These are phyloP conservation scores for Stichodactyla helianthus DNA, from an alignment of 64 coral and sea anemone species.

Conservation along the genomic window DNA sequence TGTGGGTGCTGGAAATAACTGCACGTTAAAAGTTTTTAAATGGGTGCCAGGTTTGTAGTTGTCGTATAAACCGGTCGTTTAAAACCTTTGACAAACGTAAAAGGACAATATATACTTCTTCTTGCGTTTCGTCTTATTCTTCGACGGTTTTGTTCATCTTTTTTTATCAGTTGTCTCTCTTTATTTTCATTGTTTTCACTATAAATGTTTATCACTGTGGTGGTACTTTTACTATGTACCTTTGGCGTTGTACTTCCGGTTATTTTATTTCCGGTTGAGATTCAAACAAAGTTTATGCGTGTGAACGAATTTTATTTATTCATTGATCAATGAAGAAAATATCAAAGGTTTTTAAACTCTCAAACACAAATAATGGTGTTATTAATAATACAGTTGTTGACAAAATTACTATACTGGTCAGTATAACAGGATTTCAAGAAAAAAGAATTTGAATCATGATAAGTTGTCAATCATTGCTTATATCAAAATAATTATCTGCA, in stretches of 20 bases:
- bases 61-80: neutral
- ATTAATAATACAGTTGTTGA: too few relatives aligned
- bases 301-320: too few relatives aligned
- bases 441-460: neutral
- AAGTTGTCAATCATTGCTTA: neutral
- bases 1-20: slow-evolving; percentile 68
- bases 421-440: too few relatives aligned
- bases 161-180: neutral
- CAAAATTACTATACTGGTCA: too few relatives aligned
- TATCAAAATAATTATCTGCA: neutral
- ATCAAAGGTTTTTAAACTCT: too few relatives aligned
- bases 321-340: too few relatives aligned
- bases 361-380: too few relatives aligned
- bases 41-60: slow-evolving; percentile 82
- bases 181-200: neutral
- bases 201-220: neutral
- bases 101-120: neutral
- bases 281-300: neutral
- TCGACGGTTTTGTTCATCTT: neutral
- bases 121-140: neutral
- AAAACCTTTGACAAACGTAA: neutral
- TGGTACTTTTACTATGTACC: neutral
- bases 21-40: slow-evolving; percentile 87
- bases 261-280: neutral
- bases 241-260: neutral